Conservation (phyloP, 2,797 vertebrate genomes). For the Tokudaia muenninki region DNA sequence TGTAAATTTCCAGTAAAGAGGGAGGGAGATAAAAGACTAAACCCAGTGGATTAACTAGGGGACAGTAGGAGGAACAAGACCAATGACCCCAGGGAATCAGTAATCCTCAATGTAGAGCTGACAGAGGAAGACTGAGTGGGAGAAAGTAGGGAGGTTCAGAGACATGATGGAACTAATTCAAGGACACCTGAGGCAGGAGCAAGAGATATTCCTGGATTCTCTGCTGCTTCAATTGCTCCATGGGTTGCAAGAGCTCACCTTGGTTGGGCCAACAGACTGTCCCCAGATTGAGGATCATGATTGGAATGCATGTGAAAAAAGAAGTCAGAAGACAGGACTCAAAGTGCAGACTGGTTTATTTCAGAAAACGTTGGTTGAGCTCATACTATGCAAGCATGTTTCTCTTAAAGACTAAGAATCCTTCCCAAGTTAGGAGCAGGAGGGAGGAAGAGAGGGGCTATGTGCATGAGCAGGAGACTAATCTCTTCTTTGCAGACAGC, state of each 20-base stretch:
- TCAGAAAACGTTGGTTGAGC: too few species aligned
- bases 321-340: too few species aligned
- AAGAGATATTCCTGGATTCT: not conserved
- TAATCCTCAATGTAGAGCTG: not conserved
- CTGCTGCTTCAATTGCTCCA: not conserved
- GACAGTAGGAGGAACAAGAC: too few species aligned
- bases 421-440: too few species aligned
- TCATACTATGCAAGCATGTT: too few species aligned
- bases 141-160: not conserved
- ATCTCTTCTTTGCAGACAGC: too few species aligned
- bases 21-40: not conserved
- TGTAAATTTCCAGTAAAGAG: not conserved
- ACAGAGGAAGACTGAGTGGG: too few species aligned
- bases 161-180: not conserved
- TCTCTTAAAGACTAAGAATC: too few species aligned
- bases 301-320: not conserved
- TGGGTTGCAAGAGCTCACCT: not conserved
- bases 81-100: not conserved
- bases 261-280: not conserved
- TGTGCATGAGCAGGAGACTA: too few species aligned
- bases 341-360: too few species aligned
- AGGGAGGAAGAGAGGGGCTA: too few species aligned
- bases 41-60: fast-evolving
- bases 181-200: not conserved
- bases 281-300: too few species aligned